Evolutionary conservation across 1,140 invertebrate genomes (phyloP).

Genomic region (Anastrepha ludens): DNA sequence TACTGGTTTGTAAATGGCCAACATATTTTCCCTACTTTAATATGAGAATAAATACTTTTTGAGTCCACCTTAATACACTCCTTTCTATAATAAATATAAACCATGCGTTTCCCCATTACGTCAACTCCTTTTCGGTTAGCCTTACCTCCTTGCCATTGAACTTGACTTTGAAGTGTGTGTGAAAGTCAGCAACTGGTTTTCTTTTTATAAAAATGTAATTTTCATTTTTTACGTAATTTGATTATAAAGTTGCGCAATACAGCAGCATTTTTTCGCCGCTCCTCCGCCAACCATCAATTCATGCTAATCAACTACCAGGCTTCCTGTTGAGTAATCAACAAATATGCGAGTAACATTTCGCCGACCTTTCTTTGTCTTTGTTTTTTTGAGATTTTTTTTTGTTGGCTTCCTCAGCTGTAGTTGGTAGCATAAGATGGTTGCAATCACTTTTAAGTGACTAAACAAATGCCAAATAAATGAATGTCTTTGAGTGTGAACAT

Average conservation of each 20-base stretch:
- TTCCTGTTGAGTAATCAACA: not conserved
- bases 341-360: not conserved
- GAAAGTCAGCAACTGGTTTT: not conserved
- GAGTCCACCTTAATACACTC: no score
- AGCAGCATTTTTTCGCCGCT: no score
- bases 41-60: no score
- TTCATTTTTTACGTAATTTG: no score
- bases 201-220: no score
- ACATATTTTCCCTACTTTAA: no score
- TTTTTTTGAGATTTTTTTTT: not conserved
- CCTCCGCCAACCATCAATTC: no score
- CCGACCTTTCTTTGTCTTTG: not conserved
- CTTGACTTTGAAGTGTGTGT: conserved; percentile 22
- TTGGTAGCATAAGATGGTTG: not conserved
- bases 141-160: conserved; percentile 8
- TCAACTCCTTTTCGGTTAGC: not conserved
- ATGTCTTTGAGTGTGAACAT: not conserved
- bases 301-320: no score
- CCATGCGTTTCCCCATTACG: not conserved
- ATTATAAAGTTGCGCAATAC: no score
- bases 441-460: not conserved
- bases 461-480: not conserved
- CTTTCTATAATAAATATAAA: not conserved
- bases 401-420: not conserved
- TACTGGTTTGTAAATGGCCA: no score